Evolutionary conservation across 2,797 vertebrate genomes (phyloP).

Genomic region (Jordanella pulchra): DNA sequence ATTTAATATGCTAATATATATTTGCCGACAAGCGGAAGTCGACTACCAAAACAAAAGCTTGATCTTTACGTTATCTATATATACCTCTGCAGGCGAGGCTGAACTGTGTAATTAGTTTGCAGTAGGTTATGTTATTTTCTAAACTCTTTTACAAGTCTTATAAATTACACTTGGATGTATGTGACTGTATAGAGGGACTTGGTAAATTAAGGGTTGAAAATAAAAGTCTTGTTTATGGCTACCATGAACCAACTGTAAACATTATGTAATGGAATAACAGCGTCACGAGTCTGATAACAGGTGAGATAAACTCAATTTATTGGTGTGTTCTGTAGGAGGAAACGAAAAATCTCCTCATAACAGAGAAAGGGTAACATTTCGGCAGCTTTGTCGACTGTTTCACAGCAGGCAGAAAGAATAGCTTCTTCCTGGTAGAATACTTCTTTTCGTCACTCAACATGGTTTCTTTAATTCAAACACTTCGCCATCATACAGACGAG

Average conservation of each 20-base stretch:
- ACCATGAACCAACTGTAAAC: constrained; percentile 44
- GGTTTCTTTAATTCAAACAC: constrained; percentile 77
- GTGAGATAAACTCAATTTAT: background rate
- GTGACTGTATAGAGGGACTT: background rate
- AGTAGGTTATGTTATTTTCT: too few relatives aligned
- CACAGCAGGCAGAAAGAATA: background rate
- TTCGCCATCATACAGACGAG: constrained; percentile 84
- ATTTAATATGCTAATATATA: too few relatives aligned
- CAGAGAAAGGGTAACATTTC: background rate
- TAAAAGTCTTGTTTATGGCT: constrained; percentile 31
- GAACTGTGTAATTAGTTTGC: too few relatives aligned
- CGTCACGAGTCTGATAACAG: constrained; percentile 46
- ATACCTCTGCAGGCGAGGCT: too few relatives aligned
- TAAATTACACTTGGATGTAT: too few relatives aligned
- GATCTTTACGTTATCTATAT: too few relatives aligned
- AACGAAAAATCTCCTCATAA: background rate
- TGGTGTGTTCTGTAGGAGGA: constrained; percentile 6
- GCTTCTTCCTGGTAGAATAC: background rate
- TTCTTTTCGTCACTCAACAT: constrained; percentile 62
- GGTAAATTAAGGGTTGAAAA: background rate
- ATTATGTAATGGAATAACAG: constrained; percentile 1
- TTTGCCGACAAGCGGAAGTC: too few relatives aligned
- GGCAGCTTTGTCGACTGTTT: background rate
- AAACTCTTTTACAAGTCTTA: too few relatives aligned
- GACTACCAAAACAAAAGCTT: too few relatives aligned